Evolutionary conservation across 2,888 invertebrate species (phyloP).

Genomic region (Eudasyphora cyanicolor): DNA sequence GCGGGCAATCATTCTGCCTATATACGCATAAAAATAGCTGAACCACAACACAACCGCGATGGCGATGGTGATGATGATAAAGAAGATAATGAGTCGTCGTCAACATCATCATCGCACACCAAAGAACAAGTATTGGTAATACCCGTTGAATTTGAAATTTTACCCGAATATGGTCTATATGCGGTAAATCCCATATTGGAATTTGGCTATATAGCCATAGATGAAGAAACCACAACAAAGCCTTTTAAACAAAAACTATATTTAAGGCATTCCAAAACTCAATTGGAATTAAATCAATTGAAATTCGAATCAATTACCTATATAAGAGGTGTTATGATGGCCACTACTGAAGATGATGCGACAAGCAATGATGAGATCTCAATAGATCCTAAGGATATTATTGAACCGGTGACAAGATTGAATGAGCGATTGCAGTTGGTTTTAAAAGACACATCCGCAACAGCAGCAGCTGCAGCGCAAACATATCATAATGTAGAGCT

Average conservation of each 20-base stretch:
- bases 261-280: constrained; percentile 56
- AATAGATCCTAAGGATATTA: constrained; percentile 73
- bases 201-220: constrained; percentile 89
- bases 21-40: constrained; percentile 82
- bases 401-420: constrained; percentile 61
- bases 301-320: constrained; percentile 38
- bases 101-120: background rate
- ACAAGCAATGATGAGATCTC: constrained; percentile 63
- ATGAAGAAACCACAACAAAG: constrained; percentile 79
- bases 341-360: background rate
- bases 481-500: constrained; percentile 67
- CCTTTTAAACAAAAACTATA: constrained; percentile 39
- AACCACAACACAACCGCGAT: constrained; percentile 62
- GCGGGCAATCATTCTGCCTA: constrained; percentile 93
- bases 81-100: background rate
- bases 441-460: constrained; percentile 34
- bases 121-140: constrained; percentile 83
- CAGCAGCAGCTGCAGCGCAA: constrained; percentile 36
- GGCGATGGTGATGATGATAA: background rate
- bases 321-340: constrained; percentile 36
- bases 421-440: constrained; percentile 51
- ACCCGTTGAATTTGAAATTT: constrained; percentile 91
- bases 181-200: constrained; percentile 89
- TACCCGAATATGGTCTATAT: constrained; percentile 86
- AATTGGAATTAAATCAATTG: constrained; percentile 47